Evolutionary conservation across 2,113 vertebrate species (phyloP).

Genomic region (Pteronura brasiliensis): DNA sequence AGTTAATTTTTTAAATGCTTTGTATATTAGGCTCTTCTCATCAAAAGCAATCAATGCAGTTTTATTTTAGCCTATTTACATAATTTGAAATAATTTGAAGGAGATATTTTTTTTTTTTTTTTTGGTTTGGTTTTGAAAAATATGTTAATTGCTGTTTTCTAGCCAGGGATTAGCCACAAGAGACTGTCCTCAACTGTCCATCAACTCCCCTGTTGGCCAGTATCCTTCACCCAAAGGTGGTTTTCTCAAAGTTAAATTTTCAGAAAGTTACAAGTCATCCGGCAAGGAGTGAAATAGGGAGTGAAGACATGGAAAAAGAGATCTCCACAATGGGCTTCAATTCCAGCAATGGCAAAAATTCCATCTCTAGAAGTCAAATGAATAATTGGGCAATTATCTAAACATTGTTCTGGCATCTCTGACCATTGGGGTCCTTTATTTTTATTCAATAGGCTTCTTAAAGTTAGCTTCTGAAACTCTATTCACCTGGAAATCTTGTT

Average conservation of each 20-base stretch:
- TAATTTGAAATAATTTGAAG: slow-evolving; percentile 54
- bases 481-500: background rate
- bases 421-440: background rate
- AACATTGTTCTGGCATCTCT: background rate
- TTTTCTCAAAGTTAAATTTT: background rate
- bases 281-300: background rate
- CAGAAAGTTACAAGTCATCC: background rate
- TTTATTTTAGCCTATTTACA: slow-evolving; percentile 28
- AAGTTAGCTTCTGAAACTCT: background rate
- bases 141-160: slow-evolving; percentile 17
- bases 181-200: background rate
- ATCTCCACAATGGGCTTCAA: background rate
- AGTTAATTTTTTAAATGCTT: background rate
- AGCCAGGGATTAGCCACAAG: background rate
- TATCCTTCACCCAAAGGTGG: background rate
- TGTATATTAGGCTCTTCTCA: background rate
- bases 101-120: background rate
- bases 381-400: background rate
- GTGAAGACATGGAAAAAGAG: background rate
- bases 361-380: background rate
- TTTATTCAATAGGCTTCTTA: background rate
- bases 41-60: slow-evolving; percentile 24
- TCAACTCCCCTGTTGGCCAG: background rate
- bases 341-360: background rate
- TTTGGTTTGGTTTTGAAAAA: slow-evolving; percentile 45